These are phyloP conservation scores for Lacerta bilineata DNA, from an alignment of 2,797 vertebrate genomes.

Conservation along the genomic window DNA sequence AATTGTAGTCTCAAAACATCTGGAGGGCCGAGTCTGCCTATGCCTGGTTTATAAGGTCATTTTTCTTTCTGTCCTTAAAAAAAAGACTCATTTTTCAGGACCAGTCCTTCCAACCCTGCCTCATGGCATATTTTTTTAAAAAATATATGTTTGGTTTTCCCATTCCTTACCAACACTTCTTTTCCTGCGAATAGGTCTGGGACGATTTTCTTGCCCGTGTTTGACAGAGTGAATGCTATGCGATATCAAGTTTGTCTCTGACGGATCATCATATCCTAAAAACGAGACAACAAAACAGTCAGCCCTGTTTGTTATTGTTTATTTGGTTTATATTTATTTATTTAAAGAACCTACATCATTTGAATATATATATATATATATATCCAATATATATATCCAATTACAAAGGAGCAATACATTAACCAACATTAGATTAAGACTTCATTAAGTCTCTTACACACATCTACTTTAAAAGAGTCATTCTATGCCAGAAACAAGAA, in stretches of 20 bases:
- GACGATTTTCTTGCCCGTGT: constrained; percentile 89
- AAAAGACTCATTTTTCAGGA: neutral
- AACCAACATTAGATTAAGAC: neutral
- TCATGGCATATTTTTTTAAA: neutral
- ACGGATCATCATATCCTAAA: constrained; percentile 87
- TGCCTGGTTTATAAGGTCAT: constrained; percentile 41
- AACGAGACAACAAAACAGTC: constrained; percentile 47
- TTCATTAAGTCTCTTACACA: neutral
- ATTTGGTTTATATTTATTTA: neutral
- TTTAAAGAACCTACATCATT: neutral
- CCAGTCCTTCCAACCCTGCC: neutral
- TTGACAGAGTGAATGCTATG: constrained; percentile 85
- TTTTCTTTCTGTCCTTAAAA: constrained; percentile 26
- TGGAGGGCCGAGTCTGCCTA: too few relatives aligned
- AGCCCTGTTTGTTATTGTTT: constrained; percentile 19
- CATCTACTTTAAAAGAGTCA: neutral
- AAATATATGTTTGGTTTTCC: constrained; percentile 30
- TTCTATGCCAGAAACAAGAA: neutral
- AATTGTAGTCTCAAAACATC: too few relatives aligned
- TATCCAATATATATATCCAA: neutral
- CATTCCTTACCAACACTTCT: constrained; percentile 91
- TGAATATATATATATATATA: too few relatives aligned
- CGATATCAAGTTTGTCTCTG: constrained; percentile 87
- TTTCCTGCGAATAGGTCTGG: constrained; percentile 89
- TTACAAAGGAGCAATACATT: neutral